These are phyloP conservation scores for Hipposideros larvatus DNA, from an alignment of 2,797 vertebrate species.

Conservation along the genomic window DNA sequence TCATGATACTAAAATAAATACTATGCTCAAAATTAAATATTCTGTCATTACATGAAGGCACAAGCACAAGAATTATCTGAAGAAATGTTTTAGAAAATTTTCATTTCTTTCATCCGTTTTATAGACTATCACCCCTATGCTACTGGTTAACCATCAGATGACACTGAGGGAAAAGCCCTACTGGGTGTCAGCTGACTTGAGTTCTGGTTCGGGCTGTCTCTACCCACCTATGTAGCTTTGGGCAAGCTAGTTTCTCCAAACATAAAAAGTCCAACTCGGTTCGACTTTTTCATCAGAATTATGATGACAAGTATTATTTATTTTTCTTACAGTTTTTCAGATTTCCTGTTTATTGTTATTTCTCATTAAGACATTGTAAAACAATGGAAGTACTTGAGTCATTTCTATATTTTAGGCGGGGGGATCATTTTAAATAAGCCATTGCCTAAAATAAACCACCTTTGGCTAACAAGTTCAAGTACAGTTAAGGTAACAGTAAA, in stretches of 20 bases:
- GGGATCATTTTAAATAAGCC: background rate
- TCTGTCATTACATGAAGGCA: background rate
- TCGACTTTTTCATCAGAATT: slow-evolving; percentile 29
- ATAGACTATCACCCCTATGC: background rate
- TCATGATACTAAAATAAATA: slow-evolving; percentile 17
- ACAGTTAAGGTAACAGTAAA: background rate
- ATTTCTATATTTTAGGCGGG: background rate
- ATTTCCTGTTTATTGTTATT: slow-evolving; percentile 31
- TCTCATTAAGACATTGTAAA: slow-evolving; percentile 16
- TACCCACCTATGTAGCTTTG: background rate
- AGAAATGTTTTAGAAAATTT: background rate
- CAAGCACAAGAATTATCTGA: background rate
- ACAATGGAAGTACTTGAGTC: background rate
- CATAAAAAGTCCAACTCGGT: background rate
- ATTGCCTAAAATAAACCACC: background rate
- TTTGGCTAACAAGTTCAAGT: slow-evolving; percentile 6
- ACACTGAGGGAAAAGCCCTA: background rate
- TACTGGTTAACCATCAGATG: background rate
- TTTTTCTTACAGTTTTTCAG: background rate
- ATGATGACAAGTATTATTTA: background rate
- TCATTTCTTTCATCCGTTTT: background rate
- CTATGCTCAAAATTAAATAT: background rate
- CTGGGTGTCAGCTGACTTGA: background rate
- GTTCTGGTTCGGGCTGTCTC: background rate
- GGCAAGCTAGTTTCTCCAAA: slow-evolving; percentile 23